Percentiles rank a stretch among this genome's conserved stretches.
These are phyloP conservation scores for Drosophila meridionalis DNA, from an alignment of 2,888 invertebrate species.

Conservation along the genomic window DNA sequence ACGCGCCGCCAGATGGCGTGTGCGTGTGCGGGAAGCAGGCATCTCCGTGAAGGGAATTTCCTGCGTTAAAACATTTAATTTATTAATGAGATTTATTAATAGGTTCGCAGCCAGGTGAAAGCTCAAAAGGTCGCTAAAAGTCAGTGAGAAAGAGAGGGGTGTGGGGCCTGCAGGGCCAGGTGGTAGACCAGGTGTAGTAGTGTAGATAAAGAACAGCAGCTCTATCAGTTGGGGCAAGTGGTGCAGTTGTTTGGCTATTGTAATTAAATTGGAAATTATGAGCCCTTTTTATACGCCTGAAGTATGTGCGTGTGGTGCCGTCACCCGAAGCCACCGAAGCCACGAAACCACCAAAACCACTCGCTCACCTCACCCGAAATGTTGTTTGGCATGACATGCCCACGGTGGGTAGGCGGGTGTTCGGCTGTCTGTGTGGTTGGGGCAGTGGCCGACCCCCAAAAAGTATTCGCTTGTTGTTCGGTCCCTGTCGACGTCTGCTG, in stretches of 20 bases:
- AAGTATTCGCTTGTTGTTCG: slow-evolving; percentile 47
- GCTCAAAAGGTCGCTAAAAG: slow-evolving; percentile 28
- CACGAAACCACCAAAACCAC: slow-evolving; percentile 6
- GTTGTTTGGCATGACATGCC: slow-evolving; percentile 12
- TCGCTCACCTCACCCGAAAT: slow-evolving; percentile 26
- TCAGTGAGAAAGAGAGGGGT: too few relatives aligned
- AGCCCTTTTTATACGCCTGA: slow-evolving; percentile 60
- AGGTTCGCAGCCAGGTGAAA: slow-evolving; percentile 52
- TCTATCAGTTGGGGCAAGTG: slow-evolving; percentile 4
- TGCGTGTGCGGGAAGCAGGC: slow-evolving; percentile 1
- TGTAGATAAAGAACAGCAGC: slow-evolving; percentile 1
- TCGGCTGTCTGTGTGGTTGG: background rate
- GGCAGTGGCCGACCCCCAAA: slow-evolving; percentile 22
- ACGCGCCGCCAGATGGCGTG: slow-evolving; percentile 18
- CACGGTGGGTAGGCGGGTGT: background rate
- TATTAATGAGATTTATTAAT: slow-evolving; percentile 81
- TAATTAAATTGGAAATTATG: slow-evolving; percentile 73
- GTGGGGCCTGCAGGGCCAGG: background rate
- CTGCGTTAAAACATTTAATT: slow-evolving; percentile 72
- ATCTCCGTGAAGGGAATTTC: slow-evolving; percentile 39
- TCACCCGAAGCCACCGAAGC: background rate
- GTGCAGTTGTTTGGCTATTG: slow-evolving; percentile 48
- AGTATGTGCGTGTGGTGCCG: slow-evolving; percentile 25
- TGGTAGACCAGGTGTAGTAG: background rate
- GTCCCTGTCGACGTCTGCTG: slow-evolving; percentile 24